Percentiles rank a stretch among this genome's conserved stretches.
Conservation (phyloP, 2,797 vertebrate genomes). For the Girardinus metallicus region DNA sequence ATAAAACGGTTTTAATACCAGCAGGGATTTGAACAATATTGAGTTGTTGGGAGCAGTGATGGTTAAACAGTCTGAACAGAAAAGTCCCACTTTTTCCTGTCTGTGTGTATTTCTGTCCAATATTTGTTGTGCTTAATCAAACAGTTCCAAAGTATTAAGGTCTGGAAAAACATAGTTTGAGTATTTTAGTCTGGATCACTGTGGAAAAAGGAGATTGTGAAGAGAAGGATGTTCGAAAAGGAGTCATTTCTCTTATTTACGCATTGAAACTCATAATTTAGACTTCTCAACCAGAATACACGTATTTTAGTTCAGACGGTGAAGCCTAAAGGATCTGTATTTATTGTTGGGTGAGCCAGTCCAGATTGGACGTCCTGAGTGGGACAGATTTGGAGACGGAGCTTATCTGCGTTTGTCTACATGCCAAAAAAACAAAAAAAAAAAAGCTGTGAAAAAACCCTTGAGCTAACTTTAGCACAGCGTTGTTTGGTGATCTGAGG, state of each 20-base stretch:
- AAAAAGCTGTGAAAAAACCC: not conserved
- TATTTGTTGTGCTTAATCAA: not conserved
- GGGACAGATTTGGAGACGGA: not conserved
- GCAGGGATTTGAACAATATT: too few relatives aligned
- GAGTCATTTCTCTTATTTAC: not conserved
- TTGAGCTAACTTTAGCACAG: not conserved
- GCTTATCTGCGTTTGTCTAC: not conserved
- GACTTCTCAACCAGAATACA: not conserved
- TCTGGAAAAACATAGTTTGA: not conserved
- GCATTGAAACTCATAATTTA: not conserved
- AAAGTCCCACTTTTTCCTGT: not conserved
- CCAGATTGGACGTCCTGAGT: not conserved
- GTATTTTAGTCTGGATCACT: not conserved
- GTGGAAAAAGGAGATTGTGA: not conserved
- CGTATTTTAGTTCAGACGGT: not conserved
- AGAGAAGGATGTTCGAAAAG: not conserved
- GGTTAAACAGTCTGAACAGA: not conserved
- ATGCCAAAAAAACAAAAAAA: not conserved
- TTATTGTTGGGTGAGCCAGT: not conserved
- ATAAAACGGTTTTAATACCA: too few relatives aligned
- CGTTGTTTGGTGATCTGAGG: not conserved
- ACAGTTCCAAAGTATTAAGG: not conserved
- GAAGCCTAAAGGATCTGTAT: not conserved
- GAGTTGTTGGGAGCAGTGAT: not conserved
- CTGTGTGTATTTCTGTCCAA: not conserved